A percentile compares a stretch with the other conserved stretches of the same genome.
These are phyloP conservation scores for Apodemus sylvaticus DNA, from an alignment of 2,113 vertebrate genomes.

Conservation along the genomic window DNA sequence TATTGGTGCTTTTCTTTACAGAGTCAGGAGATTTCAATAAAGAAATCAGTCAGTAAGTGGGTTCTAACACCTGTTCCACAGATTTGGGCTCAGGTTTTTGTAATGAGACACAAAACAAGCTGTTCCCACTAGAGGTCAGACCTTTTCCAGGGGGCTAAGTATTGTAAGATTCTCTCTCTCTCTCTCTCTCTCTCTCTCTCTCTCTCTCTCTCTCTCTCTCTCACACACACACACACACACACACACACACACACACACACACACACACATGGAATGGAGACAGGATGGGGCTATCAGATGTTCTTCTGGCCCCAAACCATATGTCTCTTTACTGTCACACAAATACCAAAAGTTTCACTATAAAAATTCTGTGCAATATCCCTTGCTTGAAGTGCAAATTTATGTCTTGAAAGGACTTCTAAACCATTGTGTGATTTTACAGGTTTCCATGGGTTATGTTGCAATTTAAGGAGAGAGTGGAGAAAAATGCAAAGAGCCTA, in stretches of 20 bases:
- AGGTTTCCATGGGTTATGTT: neutral
- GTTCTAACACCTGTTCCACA: neutral
- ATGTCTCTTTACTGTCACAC: neutral
- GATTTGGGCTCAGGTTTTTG: neutral
- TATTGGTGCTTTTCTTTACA: neutral
- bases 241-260: neutral
- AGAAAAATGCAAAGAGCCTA: neutral
- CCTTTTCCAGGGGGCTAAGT: neutral
- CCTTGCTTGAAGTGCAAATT: neutral
- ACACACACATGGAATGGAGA: neutral
- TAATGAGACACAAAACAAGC: neutral
- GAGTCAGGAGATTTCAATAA: slow-evolving; percentile 35
- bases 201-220: too few species aligned
- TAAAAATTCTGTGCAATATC: neutral
- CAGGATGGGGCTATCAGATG: neutral
- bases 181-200: too few species aligned
- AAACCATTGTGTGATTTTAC: neutral
- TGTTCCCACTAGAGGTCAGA: neutral
- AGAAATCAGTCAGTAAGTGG: neutral
- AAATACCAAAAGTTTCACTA: slow-evolving; percentile 25
- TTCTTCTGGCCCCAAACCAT: neutral
- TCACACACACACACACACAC: neutral
- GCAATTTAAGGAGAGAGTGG: neutral
- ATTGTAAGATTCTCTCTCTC: too few species aligned
- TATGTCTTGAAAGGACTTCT: neutral